Percentiles rank a stretch among this genome's conserved stretches.
Evolutionary conservation across 2,888 invertebrate genomes (phyloP).

Genomic region (Adela reaumurella): DNA sequence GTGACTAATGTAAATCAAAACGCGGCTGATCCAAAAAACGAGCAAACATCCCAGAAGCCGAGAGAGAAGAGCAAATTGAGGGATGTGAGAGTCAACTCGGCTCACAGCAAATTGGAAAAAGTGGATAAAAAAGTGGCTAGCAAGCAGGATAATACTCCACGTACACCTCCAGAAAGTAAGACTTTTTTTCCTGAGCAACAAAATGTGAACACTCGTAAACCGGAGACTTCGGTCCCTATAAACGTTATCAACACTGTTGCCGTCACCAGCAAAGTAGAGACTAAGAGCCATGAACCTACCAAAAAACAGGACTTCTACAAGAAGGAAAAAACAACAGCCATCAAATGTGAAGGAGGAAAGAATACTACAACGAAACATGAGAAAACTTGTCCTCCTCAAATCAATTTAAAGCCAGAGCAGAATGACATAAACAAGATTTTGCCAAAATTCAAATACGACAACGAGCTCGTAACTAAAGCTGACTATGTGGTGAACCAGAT

Average conservation of each 20-base stretch:
- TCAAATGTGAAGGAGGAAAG: conserved; percentile 35
- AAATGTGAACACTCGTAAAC: conserved; percentile 25
- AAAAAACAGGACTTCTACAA: conserved; percentile 53
- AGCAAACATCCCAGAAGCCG: conserved; percentile 30
- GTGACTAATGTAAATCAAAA: conserved; percentile 22
- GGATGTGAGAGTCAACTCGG: conserved; percentile 47
- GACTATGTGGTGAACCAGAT: conserved; percentile 64
- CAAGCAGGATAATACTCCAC: conserved; percentile 23
- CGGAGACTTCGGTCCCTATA: conserved; percentile 44
- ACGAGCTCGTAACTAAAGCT: conserved; percentile 54
- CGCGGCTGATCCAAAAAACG: conserved; percentile 29
- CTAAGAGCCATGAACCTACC: conserved; percentile 33
- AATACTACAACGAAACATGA: conserved; percentile 41
- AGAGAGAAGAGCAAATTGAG: conserved; percentile 45
- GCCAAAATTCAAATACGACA: conserved; percentile 50
- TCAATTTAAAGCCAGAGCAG: conserved; percentile 37
- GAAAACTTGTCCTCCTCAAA: conserved; percentile 34
- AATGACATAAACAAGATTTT: conserved; percentile 53
- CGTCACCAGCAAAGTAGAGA: conserved; percentile 33
- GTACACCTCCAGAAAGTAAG: conserved; percentile 43
- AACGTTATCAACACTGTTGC: conserved; percentile 42
- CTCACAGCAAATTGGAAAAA: conserved; percentile 46
- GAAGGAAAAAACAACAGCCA: conserved; percentile 41
- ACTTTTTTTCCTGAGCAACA: conserved; percentile 47
- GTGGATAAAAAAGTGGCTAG: conserved; percentile 38